These are phyloP conservation scores for Morinoia aosen DNA, from an alignment of 2,888 invertebrate species.

Conservation along the genomic window DNA sequence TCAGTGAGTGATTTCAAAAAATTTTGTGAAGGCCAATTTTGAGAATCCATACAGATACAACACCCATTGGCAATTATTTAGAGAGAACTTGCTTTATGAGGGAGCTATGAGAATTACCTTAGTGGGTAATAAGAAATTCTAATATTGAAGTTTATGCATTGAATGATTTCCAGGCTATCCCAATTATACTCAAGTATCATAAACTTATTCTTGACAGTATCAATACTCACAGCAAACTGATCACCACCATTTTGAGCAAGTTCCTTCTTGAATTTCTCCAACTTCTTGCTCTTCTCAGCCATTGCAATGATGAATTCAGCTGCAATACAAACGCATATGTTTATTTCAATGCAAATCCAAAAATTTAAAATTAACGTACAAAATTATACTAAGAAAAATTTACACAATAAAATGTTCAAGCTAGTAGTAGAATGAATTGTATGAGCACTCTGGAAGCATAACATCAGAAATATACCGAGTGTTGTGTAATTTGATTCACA, in stretches of 20 bases:
- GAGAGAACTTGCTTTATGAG: no score
- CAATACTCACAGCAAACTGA: constrained; percentile 68
- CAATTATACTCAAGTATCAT: background rate
- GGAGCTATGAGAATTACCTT: no score
- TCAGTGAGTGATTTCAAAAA: no score
- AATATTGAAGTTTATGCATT: no score
- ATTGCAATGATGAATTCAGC: constrained; percentile 98
- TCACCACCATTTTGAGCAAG: constrained; percentile 93
- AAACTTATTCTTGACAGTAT: background rate
- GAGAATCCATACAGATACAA: no score
- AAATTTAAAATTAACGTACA: background rate
- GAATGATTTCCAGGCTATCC: no score
- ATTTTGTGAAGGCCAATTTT: no score
- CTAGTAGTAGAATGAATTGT: background rate
- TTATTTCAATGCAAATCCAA: background rate
- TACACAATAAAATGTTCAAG: background rate
- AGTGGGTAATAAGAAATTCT: no score
- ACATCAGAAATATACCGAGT: no score
- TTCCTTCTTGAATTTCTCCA: constrained; percentile 89
- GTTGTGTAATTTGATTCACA: no score
- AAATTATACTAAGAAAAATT: background rate
- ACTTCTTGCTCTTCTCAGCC: constrained; percentile 87
- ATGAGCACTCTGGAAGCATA: background rate
- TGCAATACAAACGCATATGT: constrained; percentile 38
- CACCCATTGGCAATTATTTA: no score